Evolutionary conservation across 1,140 invertebrate genomes (phyloP), one percentile per base, ranked within the genome.

Genomic region (Pachypeltis micranthus): DNA sequence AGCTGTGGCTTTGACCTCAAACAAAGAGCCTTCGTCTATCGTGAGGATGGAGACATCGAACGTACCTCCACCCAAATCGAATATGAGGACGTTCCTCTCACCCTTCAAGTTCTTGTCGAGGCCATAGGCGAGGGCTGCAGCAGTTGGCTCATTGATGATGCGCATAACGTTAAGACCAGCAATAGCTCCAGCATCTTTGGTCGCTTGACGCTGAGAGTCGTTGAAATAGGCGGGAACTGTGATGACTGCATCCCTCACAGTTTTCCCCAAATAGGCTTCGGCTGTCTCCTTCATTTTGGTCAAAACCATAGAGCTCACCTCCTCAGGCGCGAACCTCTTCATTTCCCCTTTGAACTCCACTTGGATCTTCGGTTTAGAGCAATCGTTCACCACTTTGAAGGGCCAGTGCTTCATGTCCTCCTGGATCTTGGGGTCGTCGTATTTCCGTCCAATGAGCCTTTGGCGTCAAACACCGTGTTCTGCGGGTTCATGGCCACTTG

Each of bases 51-150:
- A 94, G 0, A 94, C 91, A 75, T 95, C 91, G 65, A 88, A 88
- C 51, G 85, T 87, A 21, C 85, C 85, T 51, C 85, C 85, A 3
- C 86, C 86, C 28, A 88, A 75, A 72, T 88, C 86, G 64, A 87
- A 88, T 34, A 88, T 86, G 0, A 87, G 73, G 0, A 88, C 83
- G 69, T 85, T 87, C 63, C 82, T 83, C 65, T 83, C 83, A 1
- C 90, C 91, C 78, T 84, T 81, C 1, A 81, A 78, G 73, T 84
- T 88, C 88, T 72, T 88, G 44, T 47, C 44, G 64, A 99, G 81
- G 75, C 96, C 96, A 76, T 98, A 98, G 51, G 96, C 96, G 80
- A 99, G 96, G 69, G 96, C 96, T 66, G 96, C 96, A 67, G 96
- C 96, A 63, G 95, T 98, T 39, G 96, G 96, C 78, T 98, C 96